Conservation (phyloP, 92 coral and sea anemone genomes). For the Umimayanthus chanpuru region DNA sequence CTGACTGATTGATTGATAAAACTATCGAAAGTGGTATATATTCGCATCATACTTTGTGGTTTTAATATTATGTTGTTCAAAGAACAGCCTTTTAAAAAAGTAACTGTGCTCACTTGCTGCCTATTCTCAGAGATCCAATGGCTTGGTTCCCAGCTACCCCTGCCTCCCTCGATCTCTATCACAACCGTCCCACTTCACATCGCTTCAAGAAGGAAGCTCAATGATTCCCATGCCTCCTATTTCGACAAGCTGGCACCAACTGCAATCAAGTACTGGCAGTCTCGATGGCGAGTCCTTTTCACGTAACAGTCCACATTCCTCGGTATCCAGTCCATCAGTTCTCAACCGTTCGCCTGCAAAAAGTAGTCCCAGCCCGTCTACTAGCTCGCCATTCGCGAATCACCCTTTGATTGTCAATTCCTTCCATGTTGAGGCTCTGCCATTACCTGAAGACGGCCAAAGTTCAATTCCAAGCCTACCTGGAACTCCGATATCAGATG, state of each 20-base stretch:
- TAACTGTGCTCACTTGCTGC: too few species aligned
- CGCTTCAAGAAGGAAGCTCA: background rate
- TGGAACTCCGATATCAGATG: slow-evolving; percentile 26
- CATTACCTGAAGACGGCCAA: slow-evolving; percentile 24
- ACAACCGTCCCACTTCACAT: background rate
- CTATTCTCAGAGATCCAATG: background rate
- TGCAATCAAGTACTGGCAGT: background rate
- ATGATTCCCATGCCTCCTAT: background rate
- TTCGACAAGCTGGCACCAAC: slow-evolving; percentile 2
- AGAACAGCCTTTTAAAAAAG: too few species aligned
- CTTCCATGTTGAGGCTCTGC: slow-evolving; percentile 25
- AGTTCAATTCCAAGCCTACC: background rate
- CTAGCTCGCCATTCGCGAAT: background rate
- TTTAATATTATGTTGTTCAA: too few species aligned
- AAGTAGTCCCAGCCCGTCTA: background rate
- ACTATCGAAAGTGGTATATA: too few species aligned
- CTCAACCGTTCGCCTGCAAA: background rate
- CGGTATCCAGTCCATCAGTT: slow-evolving; percentile 18
- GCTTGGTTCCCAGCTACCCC: background rate
- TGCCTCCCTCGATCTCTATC: background rate
- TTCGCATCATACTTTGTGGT: too few species aligned
- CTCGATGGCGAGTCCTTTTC: background rate
- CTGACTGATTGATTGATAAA: too few species aligned
- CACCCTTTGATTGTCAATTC: slow-evolving; percentile 33
- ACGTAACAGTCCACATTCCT: slow-evolving; percentile 11